phyloP scores from a whole-genome alignment of 1,140 invertebrate species.

The Cryptotermes secundus region DNA sequence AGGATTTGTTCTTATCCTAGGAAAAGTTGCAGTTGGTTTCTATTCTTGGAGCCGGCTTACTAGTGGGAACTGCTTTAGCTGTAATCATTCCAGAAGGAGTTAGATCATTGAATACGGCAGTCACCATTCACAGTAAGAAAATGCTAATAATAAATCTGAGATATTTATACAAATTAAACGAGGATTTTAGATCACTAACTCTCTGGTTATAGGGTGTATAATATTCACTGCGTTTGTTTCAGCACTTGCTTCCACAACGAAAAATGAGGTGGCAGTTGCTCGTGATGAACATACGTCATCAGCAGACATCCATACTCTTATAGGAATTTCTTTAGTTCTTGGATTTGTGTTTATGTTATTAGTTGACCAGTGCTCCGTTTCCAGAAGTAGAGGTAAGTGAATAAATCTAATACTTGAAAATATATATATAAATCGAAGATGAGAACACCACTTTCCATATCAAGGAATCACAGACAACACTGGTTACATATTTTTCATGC shows the following conservation, averaged over 20 bases:
- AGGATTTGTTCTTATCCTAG: conserved; percentile 57
- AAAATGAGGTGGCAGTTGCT: not conserved
- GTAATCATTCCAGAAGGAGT: conserved; percentile 99
- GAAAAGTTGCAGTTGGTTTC: conserved; percentile 92
- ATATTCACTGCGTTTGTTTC: not conserved
- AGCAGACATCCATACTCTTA: conserved; percentile 58
- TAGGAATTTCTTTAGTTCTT: conserved; percentile 74
- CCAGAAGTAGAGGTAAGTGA: conserved; percentile 42
- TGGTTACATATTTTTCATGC: no score
- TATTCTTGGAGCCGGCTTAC: conserved; percentile 91
- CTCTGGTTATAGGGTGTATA: not conserved
- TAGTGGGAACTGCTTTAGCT: conserved; percentile 96
- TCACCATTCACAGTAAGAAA: not conserved
- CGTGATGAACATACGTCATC: not conserved
- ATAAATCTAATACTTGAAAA: no score
- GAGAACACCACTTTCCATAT: no score
- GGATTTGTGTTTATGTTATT: conserved; percentile 98
- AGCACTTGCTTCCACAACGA: not conserved
- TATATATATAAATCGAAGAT: no score
- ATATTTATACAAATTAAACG: no score
- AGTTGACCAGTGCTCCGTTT: conserved; percentile 76
- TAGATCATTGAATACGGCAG: conserved; percentile 62
- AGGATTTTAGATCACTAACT: no score
- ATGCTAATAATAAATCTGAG: no score
- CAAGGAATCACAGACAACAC: no score